Percentiles rank a stretch among this genome's conserved stretches.
These are phyloP conservation scores for Drosophila pruinosa DNA, from an alignment of 1,140 invertebrate genomes.

Conservation along the genomic window DNA sequence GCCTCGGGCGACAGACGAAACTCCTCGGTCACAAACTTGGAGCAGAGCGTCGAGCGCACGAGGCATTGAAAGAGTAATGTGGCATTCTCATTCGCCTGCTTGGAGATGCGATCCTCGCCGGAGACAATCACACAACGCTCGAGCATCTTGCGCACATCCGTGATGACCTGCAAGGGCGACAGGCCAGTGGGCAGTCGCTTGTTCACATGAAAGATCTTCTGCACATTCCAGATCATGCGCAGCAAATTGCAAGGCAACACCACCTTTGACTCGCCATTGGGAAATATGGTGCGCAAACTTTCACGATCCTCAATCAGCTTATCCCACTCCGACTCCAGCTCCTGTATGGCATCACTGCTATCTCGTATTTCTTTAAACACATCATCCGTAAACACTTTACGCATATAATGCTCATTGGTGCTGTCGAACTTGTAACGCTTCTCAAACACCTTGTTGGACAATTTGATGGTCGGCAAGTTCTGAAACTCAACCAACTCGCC, in stretches of 20 bases:
- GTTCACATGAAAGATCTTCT: constrained; percentile 99
- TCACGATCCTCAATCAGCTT: constrained; percentile 94
- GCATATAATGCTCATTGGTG: constrained; percentile 95
- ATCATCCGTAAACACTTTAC: constrained; percentile 96
- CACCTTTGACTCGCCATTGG: constrained; percentile 93
- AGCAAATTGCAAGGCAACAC: constrained; percentile 98
- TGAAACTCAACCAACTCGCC: constrained; percentile 98
- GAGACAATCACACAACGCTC: constrained; percentile 97
- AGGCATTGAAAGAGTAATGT: constrained; percentile 98
- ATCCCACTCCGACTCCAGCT: constrained; percentile 98
- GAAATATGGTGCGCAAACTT: constrained; percentile 92
- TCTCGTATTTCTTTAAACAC: constrained; percentile 96
- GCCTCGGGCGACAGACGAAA: constrained; percentile 96
- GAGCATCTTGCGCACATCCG: constrained; percentile 93
- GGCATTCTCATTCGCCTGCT: constrained; percentile 99
- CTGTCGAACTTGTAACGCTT: constrained; percentile 98
- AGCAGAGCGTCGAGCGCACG: constrained; percentile 96
- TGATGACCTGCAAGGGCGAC: constrained; percentile 95
- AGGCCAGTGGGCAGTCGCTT: constrained; percentile 96
- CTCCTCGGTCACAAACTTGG: constrained; percentile 97
- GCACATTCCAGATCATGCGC: constrained; percentile 99
- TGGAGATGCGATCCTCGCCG: constrained; percentile 96
- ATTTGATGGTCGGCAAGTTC: constrained; percentile 96
- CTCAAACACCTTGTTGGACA: constrained; percentile 98
- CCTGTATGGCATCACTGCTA: constrained; percentile 94